phyloP scores from a whole-genome alignment of 2,113 vertebrate genomes.

The Dryoscopus gambensis region DNA sequence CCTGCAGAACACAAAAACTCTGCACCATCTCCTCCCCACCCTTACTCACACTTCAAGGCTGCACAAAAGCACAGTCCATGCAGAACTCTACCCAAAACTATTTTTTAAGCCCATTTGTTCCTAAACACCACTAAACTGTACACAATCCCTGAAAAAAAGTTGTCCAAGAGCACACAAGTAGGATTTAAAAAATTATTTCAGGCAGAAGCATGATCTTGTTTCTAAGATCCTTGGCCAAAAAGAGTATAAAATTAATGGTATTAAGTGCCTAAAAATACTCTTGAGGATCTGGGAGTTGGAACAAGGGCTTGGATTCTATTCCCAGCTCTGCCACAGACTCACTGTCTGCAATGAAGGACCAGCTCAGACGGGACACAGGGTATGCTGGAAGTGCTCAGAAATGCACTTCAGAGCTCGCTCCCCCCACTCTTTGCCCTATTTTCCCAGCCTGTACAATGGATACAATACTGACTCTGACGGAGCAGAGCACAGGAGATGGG shows the following conservation, averaged over 20 bases:
- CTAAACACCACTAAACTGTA: not conserved
- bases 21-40: not conserved
- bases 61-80: not conserved
- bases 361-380: not conserved
- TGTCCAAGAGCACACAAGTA: not conserved
- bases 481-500: not conserved
- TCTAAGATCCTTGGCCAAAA: conserved; percentile 40
- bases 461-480: not conserved
- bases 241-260: conserved; percentile 51
- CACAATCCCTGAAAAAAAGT: not conserved
- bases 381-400: not conserved
- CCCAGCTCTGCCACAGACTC: conserved; percentile 32
- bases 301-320: conserved; percentile 41
- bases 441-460: not conserved
- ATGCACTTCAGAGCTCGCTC: not conserved
- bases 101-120: not conserved
- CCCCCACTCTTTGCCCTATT: not conserved
- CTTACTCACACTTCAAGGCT: not conserved
- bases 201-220: conserved; percentile 4
- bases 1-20: not conserved
- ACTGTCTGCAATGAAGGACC: not conserved
- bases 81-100: not conserved
- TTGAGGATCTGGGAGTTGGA: conserved; percentile 37
- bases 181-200: not conserved
- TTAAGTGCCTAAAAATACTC: conserved; percentile 61